These are phyloP conservation scores for Prunella himalayana DNA, from an alignment of 2,113 vertebrate species.

Conservation along the genomic window DNA sequence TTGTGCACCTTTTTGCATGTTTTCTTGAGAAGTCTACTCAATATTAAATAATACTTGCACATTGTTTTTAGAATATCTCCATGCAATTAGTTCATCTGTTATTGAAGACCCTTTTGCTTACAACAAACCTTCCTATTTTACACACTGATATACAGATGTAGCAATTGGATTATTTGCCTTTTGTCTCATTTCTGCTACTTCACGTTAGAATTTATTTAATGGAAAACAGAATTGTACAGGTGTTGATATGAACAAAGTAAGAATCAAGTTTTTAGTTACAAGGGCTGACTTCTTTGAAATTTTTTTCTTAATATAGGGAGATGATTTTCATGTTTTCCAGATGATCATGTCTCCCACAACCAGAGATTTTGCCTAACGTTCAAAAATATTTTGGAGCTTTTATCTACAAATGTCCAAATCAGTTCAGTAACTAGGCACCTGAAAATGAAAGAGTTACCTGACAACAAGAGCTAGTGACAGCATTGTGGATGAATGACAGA, in stretches of 20 bases:
- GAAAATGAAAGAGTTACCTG: not conserved
- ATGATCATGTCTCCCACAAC: not conserved
- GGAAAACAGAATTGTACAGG: not conserved
- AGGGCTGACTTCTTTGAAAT: not conserved
- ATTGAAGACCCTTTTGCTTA: not conserved
- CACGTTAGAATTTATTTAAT: not conserved
- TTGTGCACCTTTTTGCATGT: not conserved
- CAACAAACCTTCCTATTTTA: not conserved
- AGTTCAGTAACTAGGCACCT: not conserved
- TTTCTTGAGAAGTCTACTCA: not conserved
- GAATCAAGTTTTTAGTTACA: not conserved
- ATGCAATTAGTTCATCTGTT: not conserved
- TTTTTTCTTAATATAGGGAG: not conserved
- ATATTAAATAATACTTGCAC: not conserved
- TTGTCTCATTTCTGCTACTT: not conserved
- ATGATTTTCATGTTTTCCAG: not conserved
- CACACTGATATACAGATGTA: not conserved
- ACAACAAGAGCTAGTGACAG: not conserved
- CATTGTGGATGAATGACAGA: not conserved
- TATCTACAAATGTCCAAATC: not conserved
- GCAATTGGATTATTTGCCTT: not conserved
- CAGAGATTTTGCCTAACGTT: not conserved
- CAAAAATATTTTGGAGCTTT: not conserved
- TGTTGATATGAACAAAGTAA: not conserved
- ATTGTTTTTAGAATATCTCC: not conserved